A percentile compares a stretch with the other conserved stretches of the same genome.
phyloP scores from a whole-genome alignment of 2,888 invertebrate species.

The Oscheius sp. region DNA sequence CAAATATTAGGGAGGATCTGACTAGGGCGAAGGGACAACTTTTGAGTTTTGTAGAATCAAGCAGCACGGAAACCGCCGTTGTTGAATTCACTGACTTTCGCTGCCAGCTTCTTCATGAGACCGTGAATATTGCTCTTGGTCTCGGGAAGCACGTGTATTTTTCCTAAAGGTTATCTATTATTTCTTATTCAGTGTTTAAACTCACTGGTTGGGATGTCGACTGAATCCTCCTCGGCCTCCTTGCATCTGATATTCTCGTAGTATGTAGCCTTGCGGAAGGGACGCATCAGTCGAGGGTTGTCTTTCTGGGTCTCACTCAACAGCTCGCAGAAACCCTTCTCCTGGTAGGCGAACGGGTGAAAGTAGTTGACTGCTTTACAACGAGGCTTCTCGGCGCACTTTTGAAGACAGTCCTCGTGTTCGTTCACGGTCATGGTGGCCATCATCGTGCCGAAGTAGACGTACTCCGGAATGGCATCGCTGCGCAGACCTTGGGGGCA shows the following conservation, averaged over 20 bases:
- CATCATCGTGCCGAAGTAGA: constrained; percentile 72
- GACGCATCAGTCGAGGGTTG: constrained; percentile 72
- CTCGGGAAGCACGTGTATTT: constrained; percentile 10
- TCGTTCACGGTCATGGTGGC: constrained; percentile 66
- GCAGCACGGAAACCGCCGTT: constrained; percentile 52
- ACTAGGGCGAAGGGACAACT: constrained; percentile 25
- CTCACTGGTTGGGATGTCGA: constrained; percentile 45
- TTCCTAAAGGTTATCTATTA: background rate
- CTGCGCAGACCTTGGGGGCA: constrained; percentile 70
- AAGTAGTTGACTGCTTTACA: constrained; percentile 73
- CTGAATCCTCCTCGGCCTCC: constrained; percentile 55
- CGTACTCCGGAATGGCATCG: constrained; percentile 72
- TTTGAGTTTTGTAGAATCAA: constrained; percentile 7
- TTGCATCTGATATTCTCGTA: constrained; percentile 72
- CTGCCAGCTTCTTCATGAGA: constrained; percentile 66
- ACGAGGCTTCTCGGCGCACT: constrained; percentile 64
- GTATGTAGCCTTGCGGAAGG: constrained; percentile 70
- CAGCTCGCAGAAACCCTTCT: constrained; percentile 71
- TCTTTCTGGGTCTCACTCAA: constrained; percentile 70
- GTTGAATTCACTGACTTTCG: constrained; percentile 68
- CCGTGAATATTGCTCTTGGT: constrained; percentile 25
- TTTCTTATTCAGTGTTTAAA: constrained; percentile 5
- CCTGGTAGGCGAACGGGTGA: constrained; percentile 67
- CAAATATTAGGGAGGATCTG: constrained; percentile 28
- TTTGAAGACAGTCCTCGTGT: constrained; percentile 65